Conservation (phyloP, 2,797 vertebrate species). For the Halcyon leucocephala region DNA sequence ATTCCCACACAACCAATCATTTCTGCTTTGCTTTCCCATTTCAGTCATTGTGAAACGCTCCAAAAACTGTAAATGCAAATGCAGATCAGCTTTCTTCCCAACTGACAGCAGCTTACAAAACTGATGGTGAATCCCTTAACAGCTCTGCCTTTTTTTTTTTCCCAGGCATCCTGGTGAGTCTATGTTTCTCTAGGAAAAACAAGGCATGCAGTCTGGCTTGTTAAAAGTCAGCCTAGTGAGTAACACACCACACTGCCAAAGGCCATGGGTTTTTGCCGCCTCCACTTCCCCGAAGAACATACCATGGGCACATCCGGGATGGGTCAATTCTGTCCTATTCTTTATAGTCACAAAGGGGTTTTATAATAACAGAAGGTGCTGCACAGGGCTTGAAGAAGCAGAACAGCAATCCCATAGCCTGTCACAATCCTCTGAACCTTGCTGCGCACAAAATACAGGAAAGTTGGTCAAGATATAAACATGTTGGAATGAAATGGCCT, state of each 20-base stretch:
- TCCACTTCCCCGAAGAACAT: neutral
- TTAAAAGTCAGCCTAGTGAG: neutral
- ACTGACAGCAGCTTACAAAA: neutral
- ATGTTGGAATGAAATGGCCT: neutral
- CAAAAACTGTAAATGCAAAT: neutral
- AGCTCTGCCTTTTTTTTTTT: neutral
- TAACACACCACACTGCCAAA: rapidly evolving
- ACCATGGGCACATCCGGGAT: rapidly evolving
- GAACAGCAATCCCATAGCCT: neutral
- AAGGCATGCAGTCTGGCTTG: neutral
- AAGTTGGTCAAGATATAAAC: neutral
- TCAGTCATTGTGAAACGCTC: neutral
- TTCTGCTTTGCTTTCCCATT: neutral
- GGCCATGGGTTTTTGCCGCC: neutral
- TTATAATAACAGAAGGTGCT: neutral
- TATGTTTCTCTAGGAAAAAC: neutral
- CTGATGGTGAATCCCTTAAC: neutral
- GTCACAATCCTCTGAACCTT: rapidly evolving
- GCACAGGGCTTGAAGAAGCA: neutral
- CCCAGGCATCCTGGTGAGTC: neutral
- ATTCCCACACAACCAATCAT: neutral
- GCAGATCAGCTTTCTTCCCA: neutral
- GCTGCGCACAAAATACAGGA: neutral
- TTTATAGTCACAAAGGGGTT: neutral
- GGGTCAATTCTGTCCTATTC: neutral